A percentile compares a stretch with the other conserved stretches of the same genome.
These are phyloP conservation scores for Montipora capricornis DNA, from an alignment of 64 coral and sea anemone species.

Conservation along the genomic window DNA sequence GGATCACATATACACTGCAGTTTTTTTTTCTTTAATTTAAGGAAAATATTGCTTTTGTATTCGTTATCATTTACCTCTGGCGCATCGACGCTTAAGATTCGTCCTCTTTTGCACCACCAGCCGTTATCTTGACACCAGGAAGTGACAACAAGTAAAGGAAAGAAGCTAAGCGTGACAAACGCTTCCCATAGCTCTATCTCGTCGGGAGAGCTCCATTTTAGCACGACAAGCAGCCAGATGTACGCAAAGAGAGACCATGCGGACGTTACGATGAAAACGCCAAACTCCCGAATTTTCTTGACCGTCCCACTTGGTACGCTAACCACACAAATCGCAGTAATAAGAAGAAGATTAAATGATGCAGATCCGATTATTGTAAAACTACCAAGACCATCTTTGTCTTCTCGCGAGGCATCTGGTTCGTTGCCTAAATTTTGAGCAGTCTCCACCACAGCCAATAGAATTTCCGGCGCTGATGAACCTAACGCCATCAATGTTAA, in stretches of 20 bases:
- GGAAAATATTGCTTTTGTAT: not conserved
- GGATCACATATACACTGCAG: too few species aligned
- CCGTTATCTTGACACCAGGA: constrained; percentile 92
- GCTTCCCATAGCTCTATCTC: constrained; percentile 92
- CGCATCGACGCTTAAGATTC: constrained; percentile 72
- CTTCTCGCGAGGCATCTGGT: not conserved
- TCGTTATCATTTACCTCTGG: constrained; percentile 74
- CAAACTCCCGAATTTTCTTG: constrained; percentile 81
- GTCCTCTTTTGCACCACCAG: constrained; percentile 76
- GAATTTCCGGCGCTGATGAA: constrained; percentile 91
- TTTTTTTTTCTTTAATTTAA: not conserved
- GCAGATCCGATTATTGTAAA: constrained; percentile 92
- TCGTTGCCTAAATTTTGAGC: constrained; percentile 55
- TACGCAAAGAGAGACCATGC: constrained; percentile 93
- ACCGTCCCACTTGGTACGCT: constrained; percentile 78
- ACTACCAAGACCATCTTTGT: constrained; percentile 90
- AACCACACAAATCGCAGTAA: constrained; percentile 88
- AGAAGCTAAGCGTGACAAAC: constrained; percentile 81
- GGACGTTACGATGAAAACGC: constrained; percentile 84
- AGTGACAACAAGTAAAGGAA: constrained; percentile 78
- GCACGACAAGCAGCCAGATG: constrained; percentile 82
- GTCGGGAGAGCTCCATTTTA: constrained; percentile 79
- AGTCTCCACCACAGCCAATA: constrained; percentile 88
- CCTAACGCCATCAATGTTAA: constrained; percentile 92
- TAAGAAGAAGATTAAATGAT: constrained; percentile 91